Base-by-base conservation (phyloP, 2,888 invertebrate species). In the Stenurella melanura region DNA sequence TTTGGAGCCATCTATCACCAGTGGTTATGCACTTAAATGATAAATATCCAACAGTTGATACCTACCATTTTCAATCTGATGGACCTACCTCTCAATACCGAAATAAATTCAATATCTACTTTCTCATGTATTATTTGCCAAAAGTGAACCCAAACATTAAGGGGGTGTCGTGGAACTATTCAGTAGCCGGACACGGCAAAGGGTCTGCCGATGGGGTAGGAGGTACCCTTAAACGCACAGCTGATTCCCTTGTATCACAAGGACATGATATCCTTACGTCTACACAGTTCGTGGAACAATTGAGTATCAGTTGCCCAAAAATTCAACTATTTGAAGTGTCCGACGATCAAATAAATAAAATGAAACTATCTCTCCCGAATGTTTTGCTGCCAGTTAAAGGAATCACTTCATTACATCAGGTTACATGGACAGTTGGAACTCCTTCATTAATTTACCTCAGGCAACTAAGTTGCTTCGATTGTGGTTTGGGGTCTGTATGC, bases 211-310 rank as follows among this genome's bases (percentile, higher is more conserved):
- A 60, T 11, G 60, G 60, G 26, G 12, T 57, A 60, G 60, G 26
- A 26, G 60, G 60, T 60, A 60, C 60, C 11, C 26, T 60, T 60
- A 60, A 60, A 60, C 60, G 60, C 60, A 60, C 26, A 60, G 60
- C 60, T 26, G 60, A 26, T 60, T 60, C 26, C 12, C 60, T 60
- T 26, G 26, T 60, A n/a, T 60, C 21, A 4, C 60, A 60, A 10
- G 26, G 60, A 60, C 3, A 60, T n/a, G 60, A 60, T 60, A 60
- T 60, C 26, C 21, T 60, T 26, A 60, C 2, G 1, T 60, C 60
- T 60, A 60, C 60, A 60, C 19, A 60, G 60, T 60, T 60, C 26
- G 60, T 26, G 19, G 15, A 21, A 60, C 5, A 6, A 57, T 1
- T 18, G 18, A 57, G 56, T 60, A 15, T 17, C n/a, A n/a, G 60